Evolutionary conservation across 2,113 vertebrate species (phyloP).

Genomic region (Hyla sarda): DNA sequence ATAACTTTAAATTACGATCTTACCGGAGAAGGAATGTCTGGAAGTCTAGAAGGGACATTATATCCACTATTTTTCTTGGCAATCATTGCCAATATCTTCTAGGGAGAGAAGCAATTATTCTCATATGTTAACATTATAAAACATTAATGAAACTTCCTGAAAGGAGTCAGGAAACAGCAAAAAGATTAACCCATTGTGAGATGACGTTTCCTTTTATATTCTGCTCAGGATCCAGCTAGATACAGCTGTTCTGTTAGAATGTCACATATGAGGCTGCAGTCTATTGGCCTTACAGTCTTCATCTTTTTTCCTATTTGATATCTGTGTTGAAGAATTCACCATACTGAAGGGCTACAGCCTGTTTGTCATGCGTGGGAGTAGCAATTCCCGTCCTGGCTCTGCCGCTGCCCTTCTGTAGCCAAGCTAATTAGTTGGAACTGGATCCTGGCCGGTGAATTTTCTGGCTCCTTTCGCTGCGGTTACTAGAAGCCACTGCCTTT

Average conservation of each 20-base stretch:
- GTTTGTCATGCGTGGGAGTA: conserved; percentile 39
- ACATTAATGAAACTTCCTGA: conserved; percentile 47
- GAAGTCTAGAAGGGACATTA: conserved; percentile 12
- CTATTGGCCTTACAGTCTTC: neutral
- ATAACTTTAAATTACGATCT: conserved; percentile 40
- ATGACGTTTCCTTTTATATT: neutral
- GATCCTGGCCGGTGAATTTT: conserved; percentile 9
- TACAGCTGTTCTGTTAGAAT: neutral
- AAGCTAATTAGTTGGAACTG: conserved; percentile 45
- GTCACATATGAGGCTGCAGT: neutral
- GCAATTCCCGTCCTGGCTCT: conserved; percentile 21
- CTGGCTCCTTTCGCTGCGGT: conserved; percentile 11
- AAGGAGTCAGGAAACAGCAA: neutral
- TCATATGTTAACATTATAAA: conserved; percentile 53
- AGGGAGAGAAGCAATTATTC: conserved; percentile 48
- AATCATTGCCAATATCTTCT: conserved; percentile 46
- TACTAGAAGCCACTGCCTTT: conserved; percentile 31
- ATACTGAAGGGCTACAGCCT: conserved; percentile 4
- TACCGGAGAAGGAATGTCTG: neutral
- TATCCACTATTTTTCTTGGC: conserved; percentile 26
- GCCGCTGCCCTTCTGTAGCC: conserved; percentile 27
- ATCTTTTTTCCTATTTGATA: conserved; percentile 3
- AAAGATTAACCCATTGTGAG: conserved; percentile 14
- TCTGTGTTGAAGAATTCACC: neutral
- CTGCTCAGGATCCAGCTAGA: neutral